Percentiles rank a stretch among this genome's conserved stretches.
Evolutionary conservation across 2,113 vertebrate species (phyloP).

Genomic region (Sinocyclocheilus grahami): DNA sequence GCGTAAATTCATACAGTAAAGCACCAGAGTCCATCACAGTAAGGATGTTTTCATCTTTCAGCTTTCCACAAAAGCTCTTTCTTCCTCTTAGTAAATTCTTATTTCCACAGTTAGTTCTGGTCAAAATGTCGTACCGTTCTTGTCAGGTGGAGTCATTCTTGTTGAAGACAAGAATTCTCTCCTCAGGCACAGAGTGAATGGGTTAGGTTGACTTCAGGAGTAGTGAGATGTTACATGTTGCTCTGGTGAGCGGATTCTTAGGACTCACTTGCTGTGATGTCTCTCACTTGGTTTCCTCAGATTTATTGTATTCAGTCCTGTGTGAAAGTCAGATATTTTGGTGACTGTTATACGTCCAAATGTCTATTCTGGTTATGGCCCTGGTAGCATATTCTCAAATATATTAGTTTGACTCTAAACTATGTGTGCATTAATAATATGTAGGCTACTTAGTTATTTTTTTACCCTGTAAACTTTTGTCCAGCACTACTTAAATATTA

Average conservation of each 20-base stretch:
- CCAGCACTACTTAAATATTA: too few species aligned
- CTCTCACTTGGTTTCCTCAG: too few species aligned
- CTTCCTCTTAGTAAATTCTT: not conserved
- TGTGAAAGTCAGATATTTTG: not conserved
- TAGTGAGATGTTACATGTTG: constrained; percentile 29
- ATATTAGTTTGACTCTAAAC: too few species aligned
- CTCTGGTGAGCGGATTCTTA: not conserved
- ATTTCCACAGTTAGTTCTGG: not conserved
- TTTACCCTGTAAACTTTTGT: too few species aligned
- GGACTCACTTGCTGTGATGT: not conserved
- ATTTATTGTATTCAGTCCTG: not conserved
- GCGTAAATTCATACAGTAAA: too few species aligned
- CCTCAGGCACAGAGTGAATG: constrained; percentile 21
- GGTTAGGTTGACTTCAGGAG: not conserved
- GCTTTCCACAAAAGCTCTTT: not conserved
- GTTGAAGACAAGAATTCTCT: not conserved
- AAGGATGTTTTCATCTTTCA: not conserved
- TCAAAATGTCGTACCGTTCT: not conserved
- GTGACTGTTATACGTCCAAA: too few species aligned
- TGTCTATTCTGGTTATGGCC: too few species aligned
- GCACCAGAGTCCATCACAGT: not conserved
- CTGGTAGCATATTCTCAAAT: too few species aligned
- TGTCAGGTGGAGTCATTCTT: not conserved
- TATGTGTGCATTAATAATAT: too few species aligned
- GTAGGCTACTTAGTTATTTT: too few species aligned